phyloP scores from a whole-genome alignment of 2,888 invertebrate genomes.

The Acleris laterana region DNA sequence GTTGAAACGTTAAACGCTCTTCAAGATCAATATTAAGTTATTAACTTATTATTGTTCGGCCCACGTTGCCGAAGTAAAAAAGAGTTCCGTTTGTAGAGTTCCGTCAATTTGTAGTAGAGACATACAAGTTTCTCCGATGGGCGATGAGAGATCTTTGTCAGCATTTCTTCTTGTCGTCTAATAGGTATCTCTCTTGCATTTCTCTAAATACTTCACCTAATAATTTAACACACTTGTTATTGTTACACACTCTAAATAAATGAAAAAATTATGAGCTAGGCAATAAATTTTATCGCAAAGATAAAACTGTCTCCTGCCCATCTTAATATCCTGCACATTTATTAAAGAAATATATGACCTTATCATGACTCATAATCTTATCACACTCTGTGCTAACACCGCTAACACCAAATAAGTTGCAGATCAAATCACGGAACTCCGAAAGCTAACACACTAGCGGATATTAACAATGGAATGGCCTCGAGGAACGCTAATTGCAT shows the following conservation, averaged over 20 bases:
- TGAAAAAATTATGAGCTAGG: too few species aligned
- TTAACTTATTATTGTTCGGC: conserved; percentile 12
- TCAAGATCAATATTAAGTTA: conserved; percentile 36
- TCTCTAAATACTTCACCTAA: too few species aligned
- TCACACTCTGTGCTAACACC: background rate
- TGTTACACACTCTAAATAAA: too few species aligned
- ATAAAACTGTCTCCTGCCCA: too few species aligned
- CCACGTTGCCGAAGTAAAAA: conserved; percentile 21
- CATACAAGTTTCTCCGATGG: background rate
- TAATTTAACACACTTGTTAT: too few species aligned
- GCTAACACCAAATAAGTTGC: background rate
- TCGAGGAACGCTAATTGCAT: conserved; percentile 57
- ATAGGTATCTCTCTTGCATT: too few species aligned
- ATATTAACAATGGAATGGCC: conserved; percentile 51
- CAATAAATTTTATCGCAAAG: too few species aligned
- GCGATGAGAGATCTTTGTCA: too few species aligned
- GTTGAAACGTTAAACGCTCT: conserved; percentile 17
- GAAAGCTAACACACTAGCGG: conserved; percentile 43
- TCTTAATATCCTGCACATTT: too few species aligned
- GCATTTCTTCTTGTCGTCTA: too few species aligned
- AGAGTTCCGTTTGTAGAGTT: conserved; percentile 7
- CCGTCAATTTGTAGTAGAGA: background rate
- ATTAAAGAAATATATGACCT: too few species aligned
- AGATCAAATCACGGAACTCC: conserved; percentile 16
- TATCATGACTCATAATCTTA: background rate